These are phyloP conservation scores for Lathamus discolor DNA, from an alignment of 2,113 vertebrate genomes.

Conservation along the genomic window DNA sequence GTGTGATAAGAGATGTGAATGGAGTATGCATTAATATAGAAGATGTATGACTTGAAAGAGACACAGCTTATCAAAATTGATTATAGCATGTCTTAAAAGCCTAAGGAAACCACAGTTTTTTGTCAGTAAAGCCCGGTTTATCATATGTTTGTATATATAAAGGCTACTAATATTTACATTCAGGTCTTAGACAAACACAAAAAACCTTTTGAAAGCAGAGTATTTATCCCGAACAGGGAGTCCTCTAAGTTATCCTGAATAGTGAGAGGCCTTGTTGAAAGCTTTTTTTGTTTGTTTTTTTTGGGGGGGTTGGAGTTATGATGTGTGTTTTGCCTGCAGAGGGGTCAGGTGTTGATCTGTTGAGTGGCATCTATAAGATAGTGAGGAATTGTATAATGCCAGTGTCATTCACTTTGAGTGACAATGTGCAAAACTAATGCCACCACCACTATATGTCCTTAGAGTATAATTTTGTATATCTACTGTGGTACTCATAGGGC, in stretches of 20 bases:
- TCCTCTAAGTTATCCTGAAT: background rate
- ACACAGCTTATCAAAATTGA: background rate
- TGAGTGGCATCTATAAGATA: background rate
- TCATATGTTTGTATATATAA: background rate
- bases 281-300: background rate
- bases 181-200: background rate
- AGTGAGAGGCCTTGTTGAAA: background rate
- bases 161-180: background rate
- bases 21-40: background rate
- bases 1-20: background rate
- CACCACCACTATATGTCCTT: accelerated
- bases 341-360: background rate
- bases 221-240: background rate
- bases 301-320: no score
- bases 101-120: background rate
- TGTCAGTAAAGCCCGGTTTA: background rate
- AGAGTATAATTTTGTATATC: background rate
- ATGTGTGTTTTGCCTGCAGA: background rate
- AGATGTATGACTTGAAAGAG: background rate
- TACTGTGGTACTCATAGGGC: background rate
- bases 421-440: background rate
- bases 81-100: background rate
- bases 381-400: background rate
- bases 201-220: background rate
- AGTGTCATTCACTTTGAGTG: background rate